These are phyloP conservation scores for Strigamia crassipes DNA, from an alignment of 2,888 invertebrate species.

Conservation along the genomic window DNA sequence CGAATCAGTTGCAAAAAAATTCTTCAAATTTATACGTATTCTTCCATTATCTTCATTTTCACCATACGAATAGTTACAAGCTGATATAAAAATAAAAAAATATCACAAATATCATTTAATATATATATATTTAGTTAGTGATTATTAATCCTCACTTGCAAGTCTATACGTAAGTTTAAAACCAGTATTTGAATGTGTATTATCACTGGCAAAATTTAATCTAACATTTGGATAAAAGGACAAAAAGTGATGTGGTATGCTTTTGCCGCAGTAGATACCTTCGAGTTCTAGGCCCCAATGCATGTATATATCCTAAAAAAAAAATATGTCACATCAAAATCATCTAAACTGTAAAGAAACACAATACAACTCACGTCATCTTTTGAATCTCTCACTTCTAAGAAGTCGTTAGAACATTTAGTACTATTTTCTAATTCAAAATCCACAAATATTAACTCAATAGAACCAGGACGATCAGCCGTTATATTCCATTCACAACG, in stretches of 20 bases:
- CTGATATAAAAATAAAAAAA: not conserved
- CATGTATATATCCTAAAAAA: not conserved
- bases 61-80: not conserved
- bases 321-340: not conserved
- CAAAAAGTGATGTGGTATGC: not conserved
- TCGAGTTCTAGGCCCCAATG: not conserved
- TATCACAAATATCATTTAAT: not conserved
- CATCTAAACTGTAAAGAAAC: not conserved
- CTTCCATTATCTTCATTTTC: not conserved
- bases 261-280: not conserved
- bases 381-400: not conserved
- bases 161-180: not conserved
- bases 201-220: not conserved
- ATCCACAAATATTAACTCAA: not conserved
- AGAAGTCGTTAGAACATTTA: not conserved
- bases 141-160: not conserved
- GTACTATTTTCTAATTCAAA: slow-evolving; percentile 31
- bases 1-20: not conserved
- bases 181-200: not conserved
- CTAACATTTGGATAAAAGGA: not conserved
- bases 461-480: not conserved
- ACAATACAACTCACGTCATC: not conserved
- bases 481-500: slow-evolving; percentile 77
- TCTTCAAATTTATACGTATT: not conserved
- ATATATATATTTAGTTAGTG: not conserved